Evolutionary conservation across 2,888 invertebrate species (phyloP).

Genomic region (Tetragnatha montana): DNA sequence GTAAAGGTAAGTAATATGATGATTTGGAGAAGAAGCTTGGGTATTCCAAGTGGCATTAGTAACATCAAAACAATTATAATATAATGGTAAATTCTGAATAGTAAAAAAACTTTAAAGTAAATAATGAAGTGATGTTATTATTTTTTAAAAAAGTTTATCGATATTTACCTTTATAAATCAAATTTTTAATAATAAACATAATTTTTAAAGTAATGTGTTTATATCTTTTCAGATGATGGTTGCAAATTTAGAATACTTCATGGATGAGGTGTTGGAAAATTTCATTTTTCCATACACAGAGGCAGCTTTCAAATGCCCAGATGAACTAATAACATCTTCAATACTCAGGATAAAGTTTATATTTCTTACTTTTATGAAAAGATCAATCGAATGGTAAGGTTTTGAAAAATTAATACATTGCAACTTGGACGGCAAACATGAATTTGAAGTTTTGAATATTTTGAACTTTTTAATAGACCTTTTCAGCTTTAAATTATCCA

Average conservation of each 20-base stretch:
- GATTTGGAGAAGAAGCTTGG: background rate
- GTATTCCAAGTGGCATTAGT: background rate
- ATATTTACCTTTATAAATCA: too few relatives aligned
- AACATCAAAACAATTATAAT: background rate
- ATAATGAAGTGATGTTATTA: background rate
- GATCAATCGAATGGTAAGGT: constrained; percentile 50
- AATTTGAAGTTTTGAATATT: too few relatives aligned
- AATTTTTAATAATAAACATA: too few relatives aligned
- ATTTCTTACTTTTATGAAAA: constrained; percentile 49
- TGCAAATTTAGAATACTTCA: constrained; percentile 58
- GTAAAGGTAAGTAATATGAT: constrained; percentile 78
- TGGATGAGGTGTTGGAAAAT: constrained; percentile 44
- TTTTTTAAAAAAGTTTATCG: too few relatives aligned
- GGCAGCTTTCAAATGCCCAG: constrained; percentile 32
- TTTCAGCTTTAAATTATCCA: too few relatives aligned
- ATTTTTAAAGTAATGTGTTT: too few relatives aligned
- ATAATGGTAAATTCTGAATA: background rate
- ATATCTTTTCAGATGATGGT: constrained; percentile 54
- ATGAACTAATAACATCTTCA: constrained; percentile 42
- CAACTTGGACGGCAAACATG: too few relatives aligned
- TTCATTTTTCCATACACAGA: constrained; percentile 43
- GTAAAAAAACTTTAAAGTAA: background rate
- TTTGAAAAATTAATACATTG: too few relatives aligned
- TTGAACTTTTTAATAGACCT: too few relatives aligned
- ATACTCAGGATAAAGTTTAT: constrained; percentile 24